Evolutionary conservation across 1,140 invertebrate species (phyloP), one percentile per base, ranked within the genome.

Genomic region (Helicoverpa armigera): DNA sequence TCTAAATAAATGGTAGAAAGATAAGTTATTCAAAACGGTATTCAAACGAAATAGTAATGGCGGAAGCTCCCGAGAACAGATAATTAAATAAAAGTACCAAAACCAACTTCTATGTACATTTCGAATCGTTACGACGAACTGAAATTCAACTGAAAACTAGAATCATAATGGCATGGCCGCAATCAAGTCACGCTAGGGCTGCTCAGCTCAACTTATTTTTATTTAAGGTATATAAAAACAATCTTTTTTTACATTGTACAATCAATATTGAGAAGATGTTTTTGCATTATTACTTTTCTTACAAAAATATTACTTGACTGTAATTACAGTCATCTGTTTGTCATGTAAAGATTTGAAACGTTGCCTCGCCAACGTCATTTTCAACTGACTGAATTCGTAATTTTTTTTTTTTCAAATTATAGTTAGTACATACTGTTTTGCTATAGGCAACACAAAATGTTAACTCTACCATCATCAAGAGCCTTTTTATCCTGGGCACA

Each of bases 101-200:
- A 61, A 29, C 23, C 16, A 51, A 75, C 18, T 48, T 50, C 69
- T 72, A 16, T 7, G 43, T 51, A 12, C 35, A 75, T 75, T 75
- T 51, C 16, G 43, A 50, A 69, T 75, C 73, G 18, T 75, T 61
- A 50, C 54, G 54, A 79, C 54, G 54, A 74, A 74, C 72, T 60
- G 35, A 76, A 75, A 61, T 75, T 75, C 56, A 75, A 61, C 73
- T 29, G 56, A 75, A 75, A 75, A 82, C 63, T 82, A 77, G 82
- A 82, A 82, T 84, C 75, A 65, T 84, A 84, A 82, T 80, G 54
- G 76, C 80, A 65, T 80, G 83, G 53, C 67, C 80, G 73, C 80
- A 82, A 84, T 84, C 83, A 80, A 82, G 58, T 80, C 43, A 35
- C 16, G 16, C 18, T 75, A 75, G 73, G 73, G 73, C 18, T 80